Evolutionary conservation across 1,140 invertebrate species (phyloP).

Genomic region (Cydia amplana): DNA sequence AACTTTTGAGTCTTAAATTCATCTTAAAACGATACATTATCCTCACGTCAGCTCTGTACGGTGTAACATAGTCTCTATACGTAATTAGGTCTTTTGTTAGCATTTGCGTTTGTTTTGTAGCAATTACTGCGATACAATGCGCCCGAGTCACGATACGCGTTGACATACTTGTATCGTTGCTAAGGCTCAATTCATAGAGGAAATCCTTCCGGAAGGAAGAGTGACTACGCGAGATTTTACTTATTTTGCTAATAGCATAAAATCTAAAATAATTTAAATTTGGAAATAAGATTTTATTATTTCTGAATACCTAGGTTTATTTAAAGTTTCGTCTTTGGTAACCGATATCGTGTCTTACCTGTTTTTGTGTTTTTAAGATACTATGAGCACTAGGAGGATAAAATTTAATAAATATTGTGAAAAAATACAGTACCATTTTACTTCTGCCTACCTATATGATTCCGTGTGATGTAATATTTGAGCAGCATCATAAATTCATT

Average conservation of each 20-base stretch:
- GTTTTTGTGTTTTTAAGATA: too few species aligned
- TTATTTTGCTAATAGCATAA: background rate
- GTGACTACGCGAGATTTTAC: background rate
- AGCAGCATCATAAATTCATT: too few species aligned
- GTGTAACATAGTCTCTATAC: slow-evolving; percentile 44
- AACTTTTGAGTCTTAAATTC: too few species aligned
- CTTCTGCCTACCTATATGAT: too few species aligned
- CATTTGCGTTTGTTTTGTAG: slow-evolving; percentile 41
- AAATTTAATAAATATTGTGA: too few species aligned
- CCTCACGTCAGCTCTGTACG: slow-evolving; percentile 21
- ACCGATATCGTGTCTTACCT: too few species aligned
- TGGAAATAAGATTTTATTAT: background rate
- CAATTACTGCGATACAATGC: slow-evolving; percentile 45
- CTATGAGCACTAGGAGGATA: too few species aligned
- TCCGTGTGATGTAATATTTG: too few species aligned
- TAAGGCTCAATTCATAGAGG: background rate
- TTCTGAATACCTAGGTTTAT: too few species aligned
- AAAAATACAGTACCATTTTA: too few species aligned
- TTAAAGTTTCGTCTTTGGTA: too few species aligned
- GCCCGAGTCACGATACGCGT: slow-evolving; percentile 33
- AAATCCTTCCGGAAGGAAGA: background rate
- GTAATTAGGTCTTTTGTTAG: slow-evolving; percentile 50
- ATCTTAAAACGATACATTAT: background rate
- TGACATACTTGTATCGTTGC: slow-evolving; percentile 37
- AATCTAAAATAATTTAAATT: background rate